Evolutionary conservation across 1,140 invertebrate species (phyloP).

Genomic region (Drosophila biarmipes): DNA sequence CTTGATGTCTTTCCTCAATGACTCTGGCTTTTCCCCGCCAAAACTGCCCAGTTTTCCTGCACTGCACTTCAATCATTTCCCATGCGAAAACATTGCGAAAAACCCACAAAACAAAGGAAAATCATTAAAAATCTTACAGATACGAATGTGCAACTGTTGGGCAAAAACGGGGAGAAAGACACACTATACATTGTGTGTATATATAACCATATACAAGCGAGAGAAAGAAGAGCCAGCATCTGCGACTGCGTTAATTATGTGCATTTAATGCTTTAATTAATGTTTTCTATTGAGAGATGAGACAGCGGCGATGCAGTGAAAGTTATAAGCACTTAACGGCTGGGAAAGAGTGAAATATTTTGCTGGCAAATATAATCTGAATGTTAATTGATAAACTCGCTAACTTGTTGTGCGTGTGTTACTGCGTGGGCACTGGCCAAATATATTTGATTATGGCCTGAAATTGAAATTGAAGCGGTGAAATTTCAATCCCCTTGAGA

Average conservation of each 20-base stretch:
- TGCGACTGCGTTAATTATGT: constrained; percentile 67
- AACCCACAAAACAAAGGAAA: constrained; percentile 37
- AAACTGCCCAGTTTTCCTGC: constrained; percentile 36
- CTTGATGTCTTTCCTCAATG: constrained; percentile 50
- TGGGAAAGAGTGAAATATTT: constrained; percentile 38
- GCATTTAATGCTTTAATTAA: constrained; percentile 76
- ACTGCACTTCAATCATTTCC: constrained; percentile 32
- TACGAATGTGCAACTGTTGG: constrained; percentile 27
- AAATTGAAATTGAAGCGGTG: constrained; percentile 31
- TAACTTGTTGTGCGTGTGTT: constrained; percentile 55
- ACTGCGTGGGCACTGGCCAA: constrained; percentile 17
- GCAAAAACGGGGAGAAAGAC: constrained; percentile 19
- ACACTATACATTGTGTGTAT: background rate
- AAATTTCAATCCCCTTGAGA: constrained; percentile 25
- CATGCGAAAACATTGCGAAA: constrained; percentile 44
- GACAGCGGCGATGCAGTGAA: constrained; percentile 52
- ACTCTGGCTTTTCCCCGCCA: constrained; percentile 4
- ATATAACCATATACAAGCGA: constrained; percentile 36
- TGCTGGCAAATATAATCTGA: constrained; percentile 35
- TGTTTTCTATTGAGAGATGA: constrained; percentile 61
- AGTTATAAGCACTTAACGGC: constrained; percentile 65
- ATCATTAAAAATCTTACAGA: constrained; percentile 39
- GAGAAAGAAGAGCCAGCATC: constrained; percentile 44
- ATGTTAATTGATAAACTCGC: constrained; percentile 56
- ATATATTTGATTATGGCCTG: constrained; percentile 26